Conservation (phyloP, 2,113 vertebrate species). For the Hylia prasina region DNA sequence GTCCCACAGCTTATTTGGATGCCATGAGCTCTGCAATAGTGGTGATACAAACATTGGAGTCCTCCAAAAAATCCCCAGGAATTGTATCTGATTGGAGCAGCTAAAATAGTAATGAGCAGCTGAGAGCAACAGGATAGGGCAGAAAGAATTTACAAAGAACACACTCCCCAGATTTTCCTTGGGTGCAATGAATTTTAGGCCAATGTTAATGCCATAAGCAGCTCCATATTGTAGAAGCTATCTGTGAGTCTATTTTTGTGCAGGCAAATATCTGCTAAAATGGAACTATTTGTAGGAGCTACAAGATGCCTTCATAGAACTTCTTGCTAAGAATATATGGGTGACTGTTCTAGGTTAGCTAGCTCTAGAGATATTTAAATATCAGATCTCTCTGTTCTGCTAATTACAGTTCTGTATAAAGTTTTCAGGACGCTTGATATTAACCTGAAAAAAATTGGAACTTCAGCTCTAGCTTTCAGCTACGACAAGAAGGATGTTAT, state of each 20-base stretch:
- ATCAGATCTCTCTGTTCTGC: background rate
- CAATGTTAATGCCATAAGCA: background rate
- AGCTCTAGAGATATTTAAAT: background rate
- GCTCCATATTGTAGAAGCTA: background rate
- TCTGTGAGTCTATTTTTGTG: background rate
- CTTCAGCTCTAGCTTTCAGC: background rate
- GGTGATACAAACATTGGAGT: background rate
- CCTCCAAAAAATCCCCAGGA: background rate
- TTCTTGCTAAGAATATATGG: background rate
- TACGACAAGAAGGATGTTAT: background rate
- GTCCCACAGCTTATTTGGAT: background rate
- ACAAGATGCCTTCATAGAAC: background rate
- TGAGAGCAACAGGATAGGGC: background rate
- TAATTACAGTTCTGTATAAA: background rate
- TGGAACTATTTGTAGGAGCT: background rate
- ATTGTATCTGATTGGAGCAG: background rate
- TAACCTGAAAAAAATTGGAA: background rate
- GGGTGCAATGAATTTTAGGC: background rate
- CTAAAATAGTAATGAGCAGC: background rate
- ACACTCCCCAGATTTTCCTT: background rate
- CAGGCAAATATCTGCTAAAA: background rate
- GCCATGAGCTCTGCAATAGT: background rate
- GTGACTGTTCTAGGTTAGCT: background rate
- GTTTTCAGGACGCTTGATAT: background rate
- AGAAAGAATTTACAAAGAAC: background rate